A percentile compares a stretch with the other conserved stretches of the same genome.
Evolutionary conservation across 2,113 vertebrate genomes (phyloP).

Genomic region (Mirza zaza): DNA sequence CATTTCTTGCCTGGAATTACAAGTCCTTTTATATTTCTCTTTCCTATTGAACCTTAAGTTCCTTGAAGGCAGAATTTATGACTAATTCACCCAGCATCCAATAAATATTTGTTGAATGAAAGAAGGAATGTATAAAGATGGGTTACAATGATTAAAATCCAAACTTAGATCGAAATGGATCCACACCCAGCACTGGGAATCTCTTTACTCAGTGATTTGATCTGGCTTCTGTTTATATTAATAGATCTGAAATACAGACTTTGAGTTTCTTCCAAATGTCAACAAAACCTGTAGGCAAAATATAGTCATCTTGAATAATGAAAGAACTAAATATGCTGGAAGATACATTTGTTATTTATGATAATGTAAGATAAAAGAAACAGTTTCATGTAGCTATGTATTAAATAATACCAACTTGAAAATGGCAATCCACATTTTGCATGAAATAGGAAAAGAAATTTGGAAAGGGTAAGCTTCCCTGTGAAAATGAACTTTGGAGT

Average conservation of each 20-base stretch:
- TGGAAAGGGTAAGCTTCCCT: not conserved
- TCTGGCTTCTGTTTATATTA: constrained; percentile 33
- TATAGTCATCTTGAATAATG: constrained; percentile 4
- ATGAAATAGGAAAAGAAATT: constrained; percentile 31
- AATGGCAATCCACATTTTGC: not conserved
- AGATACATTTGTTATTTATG: not conserved
- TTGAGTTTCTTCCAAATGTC: constrained; percentile 52
- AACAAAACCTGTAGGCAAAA: not conserved
- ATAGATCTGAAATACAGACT: constrained; percentile 1
- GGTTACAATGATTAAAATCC: not conserved
- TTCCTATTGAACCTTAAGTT: not conserved
- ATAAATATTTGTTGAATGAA: constrained; percentile 46
- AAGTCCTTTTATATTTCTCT: not conserved
- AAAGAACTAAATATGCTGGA: not conserved
- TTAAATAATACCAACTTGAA: not conserved
- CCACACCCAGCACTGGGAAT: not conserved
- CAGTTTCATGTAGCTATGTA: not conserved
- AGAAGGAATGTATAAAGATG: not conserved
- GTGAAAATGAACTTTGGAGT: constrained; percentile 25
- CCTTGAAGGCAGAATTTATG: not conserved
- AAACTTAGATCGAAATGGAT: constrained; percentile 46
- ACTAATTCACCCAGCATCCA: not conserved
- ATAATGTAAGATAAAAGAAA: not conserved
- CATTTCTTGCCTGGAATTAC: not conserved
- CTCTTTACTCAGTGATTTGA: not conserved